Conservation (phyloP, 2,888 invertebrate genomes). For the Podotricha telesiphe region DNA sequence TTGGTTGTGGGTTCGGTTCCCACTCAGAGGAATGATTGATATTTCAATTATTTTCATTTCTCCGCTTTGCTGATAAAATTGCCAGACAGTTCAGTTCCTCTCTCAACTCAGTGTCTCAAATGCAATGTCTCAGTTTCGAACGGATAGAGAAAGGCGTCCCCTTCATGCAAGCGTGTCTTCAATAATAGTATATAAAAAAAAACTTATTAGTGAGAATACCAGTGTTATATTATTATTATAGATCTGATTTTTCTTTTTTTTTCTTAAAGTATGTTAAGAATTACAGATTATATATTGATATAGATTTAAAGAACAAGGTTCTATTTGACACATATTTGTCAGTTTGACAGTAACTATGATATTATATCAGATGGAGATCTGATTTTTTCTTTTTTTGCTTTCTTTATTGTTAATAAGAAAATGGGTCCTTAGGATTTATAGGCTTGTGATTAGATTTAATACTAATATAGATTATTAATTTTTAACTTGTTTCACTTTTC, state of each 20-base stretch:
- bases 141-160: too few relatives aligned
- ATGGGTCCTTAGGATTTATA: conserved; percentile 13
- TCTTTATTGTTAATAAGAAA: not conserved
- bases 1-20: too few relatives aligned
- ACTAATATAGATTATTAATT: conserved; percentile 5
- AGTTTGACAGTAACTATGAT: not conserved
- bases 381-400: not conserved
- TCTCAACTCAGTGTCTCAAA: too few relatives aligned
- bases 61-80: too few relatives aligned
- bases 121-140: too few relatives aligned
- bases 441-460: conserved; percentile 25
- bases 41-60: too few relatives aligned
- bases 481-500: conserved; percentile 9
- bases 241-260: not conserved
- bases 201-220: too few relatives aligned
- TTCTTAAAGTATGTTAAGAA: not conserved
- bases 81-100: too few relatives aligned
- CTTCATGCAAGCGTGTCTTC: too few relatives aligned
- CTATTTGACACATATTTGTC: not conserved
- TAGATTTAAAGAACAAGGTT: conserved; percentile 7
- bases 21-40: too few relatives aligned
- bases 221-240: not conserved
- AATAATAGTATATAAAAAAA: too few relatives aligned
- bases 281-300: not conserved
- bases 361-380: conserved; percentile 7